Evolutionary conservation across 2,113 vertebrate species (phyloP).

Genomic region (Jaculus jaculus): DNA sequence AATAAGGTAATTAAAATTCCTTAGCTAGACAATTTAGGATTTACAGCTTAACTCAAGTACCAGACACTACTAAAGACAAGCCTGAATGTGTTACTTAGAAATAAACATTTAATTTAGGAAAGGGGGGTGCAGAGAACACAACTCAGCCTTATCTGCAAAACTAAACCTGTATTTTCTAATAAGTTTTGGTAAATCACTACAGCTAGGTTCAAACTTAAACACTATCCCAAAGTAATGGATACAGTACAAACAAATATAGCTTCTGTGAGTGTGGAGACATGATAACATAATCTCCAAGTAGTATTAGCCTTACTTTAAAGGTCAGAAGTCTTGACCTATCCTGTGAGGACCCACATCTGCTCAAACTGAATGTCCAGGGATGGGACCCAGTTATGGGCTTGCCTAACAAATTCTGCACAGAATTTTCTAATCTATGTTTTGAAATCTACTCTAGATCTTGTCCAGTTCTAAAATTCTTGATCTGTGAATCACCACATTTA

Average conservation of each 20-base stretch:
- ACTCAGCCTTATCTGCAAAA: conserved; percentile 54
- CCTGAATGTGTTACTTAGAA: conserved; percentile 67
- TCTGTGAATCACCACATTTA: conserved; percentile 32
- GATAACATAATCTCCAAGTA: background rate
- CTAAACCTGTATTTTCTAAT: conserved; percentile 50
- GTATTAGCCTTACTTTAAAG: conserved; percentile 30
- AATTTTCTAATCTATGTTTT: conserved; percentile 31
- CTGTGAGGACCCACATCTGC: background rate
- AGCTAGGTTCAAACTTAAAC: conserved; percentile 43
- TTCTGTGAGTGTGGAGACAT: background rate
- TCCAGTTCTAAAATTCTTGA: conserved; percentile 1
- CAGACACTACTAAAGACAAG: conserved; percentile 60
- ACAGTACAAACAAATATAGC: background rate
- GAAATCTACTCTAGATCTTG: conserved; percentile 49
- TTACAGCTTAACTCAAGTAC: conserved; percentile 77
- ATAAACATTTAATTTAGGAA: conserved; percentile 51
- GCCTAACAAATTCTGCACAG: background rate
- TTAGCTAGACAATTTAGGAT: conserved; percentile 74
- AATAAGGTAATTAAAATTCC: conserved; percentile 80
- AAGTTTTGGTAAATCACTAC: conserved; percentile 43
- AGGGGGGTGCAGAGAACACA: background rate
- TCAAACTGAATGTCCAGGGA: conserved; percentile 12
- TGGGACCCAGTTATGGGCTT: background rate
- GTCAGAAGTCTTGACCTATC: conserved; percentile 1
- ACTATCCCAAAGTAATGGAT: conserved; percentile 45